These are phyloP conservation scores for Sebastes diaconus DNA, from an alignment of 2,797 vertebrate species.

Conservation along the genomic window DNA sequence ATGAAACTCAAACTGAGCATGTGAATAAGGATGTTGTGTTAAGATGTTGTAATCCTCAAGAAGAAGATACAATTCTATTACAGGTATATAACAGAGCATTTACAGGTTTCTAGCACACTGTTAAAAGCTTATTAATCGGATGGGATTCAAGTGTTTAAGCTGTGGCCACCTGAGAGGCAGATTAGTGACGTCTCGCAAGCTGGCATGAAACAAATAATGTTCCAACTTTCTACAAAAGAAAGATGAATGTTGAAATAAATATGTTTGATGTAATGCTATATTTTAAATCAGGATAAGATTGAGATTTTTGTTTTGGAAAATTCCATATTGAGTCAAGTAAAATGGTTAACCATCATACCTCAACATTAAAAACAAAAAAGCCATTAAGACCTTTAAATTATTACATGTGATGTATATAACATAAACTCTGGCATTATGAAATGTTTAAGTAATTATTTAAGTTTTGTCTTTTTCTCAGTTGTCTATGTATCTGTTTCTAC, in stretches of 20 bases:
- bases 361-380: too few relatives aligned
- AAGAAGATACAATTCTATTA: not conserved
- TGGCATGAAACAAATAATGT: not conserved
- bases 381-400: too few relatives aligned
- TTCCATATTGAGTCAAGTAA: too few relatives aligned
- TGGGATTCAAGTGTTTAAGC: constrained; percentile 37
- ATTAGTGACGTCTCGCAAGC: constrained; percentile 28
- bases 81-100: not conserved
- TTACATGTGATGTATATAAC: too few relatives aligned
- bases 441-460: too few relatives aligned
- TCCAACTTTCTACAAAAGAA: not conserved
- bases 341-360: too few relatives aligned
- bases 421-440: too few relatives aligned
- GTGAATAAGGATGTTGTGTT: not conserved
- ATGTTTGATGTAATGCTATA: not conserved
- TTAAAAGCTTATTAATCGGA: constrained; percentile 36
- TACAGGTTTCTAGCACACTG: not conserved
- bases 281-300: not conserved
- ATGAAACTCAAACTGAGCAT: not conserved
- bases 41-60: not conserved
- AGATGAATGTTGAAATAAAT: not conserved
- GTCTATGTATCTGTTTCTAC: too few relatives aligned
- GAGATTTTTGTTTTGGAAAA: too few relatives aligned
- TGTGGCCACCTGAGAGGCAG: constrained; percentile 4
- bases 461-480: too few relatives aligned